Percentiles rank a stretch among this genome's conserved stretches.
Conservation (phyloP, 92 coral and sea anemone species). For the Bergia sp. region DNA sequence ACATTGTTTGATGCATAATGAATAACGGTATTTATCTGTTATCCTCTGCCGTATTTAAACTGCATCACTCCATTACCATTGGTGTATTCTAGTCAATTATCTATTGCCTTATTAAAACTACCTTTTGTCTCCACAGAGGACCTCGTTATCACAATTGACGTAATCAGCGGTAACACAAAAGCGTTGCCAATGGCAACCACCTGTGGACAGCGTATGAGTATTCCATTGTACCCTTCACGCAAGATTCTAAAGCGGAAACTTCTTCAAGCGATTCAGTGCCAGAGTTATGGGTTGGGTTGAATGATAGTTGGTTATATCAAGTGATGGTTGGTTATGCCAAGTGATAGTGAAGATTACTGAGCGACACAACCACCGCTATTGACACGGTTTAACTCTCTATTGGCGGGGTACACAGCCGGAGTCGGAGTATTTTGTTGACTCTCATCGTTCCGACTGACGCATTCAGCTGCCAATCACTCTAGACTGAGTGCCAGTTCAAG, state of each 20-base stretch:
- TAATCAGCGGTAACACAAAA: conserved; percentile 89
- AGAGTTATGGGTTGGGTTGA: conserved; percentile 90
- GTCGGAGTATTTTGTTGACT: too few relatives aligned
- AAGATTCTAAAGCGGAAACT: conserved; percentile 84
- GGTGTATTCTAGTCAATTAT: not conserved
- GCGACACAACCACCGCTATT: too few relatives aligned
- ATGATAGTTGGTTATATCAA: not conserved
- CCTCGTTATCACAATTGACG: conserved; percentile 83
- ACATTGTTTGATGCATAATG: too few relatives aligned
- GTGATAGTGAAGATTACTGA: not conserved
- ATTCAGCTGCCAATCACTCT: too few relatives aligned
- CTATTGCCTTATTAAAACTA: not conserved
- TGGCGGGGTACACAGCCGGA: too few relatives aligned
- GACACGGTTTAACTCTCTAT: too few relatives aligned
- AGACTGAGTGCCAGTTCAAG: too few relatives aligned
- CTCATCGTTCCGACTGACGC: too few relatives aligned
- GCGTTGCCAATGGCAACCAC: conserved; percentile 99
- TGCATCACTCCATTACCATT: too few relatives aligned
- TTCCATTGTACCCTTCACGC: conserved; percentile 89
- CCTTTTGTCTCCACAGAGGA: conserved; percentile 45
- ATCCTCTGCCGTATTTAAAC: too few relatives aligned
- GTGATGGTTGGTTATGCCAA: not conserved
- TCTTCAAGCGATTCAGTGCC: conserved; percentile 92
- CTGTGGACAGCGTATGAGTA: conserved; percentile 97
- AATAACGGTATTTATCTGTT: too few relatives aligned